These are phyloP conservation scores for Pygocentrus nattereri DNA, from an alignment of 2,797 vertebrate genomes.

Conservation along the genomic window DNA sequence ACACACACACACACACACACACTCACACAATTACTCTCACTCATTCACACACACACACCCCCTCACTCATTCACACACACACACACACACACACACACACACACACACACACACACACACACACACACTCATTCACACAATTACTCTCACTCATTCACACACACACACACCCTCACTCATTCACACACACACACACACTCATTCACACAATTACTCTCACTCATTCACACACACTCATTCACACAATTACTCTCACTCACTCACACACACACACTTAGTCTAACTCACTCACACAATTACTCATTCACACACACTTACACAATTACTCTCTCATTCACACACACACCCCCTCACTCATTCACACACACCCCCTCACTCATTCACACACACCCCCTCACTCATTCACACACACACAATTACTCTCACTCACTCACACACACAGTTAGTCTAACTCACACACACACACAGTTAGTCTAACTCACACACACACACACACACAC, in stretches of 20 bases:
- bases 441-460: conserved; percentile 38
- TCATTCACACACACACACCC: conserved; percentile 23
- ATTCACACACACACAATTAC: conserved; percentile 36
- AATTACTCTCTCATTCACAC: too few species aligned
- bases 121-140: too few species aligned
- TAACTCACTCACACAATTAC: conserved; percentile 30
- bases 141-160: too few species aligned
- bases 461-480: conserved; percentile 31
- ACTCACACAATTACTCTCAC: too few species aligned
- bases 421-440: conserved; percentile 20
- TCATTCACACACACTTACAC: conserved; percentile 26
- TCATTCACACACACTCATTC: conserved; percentile 35
- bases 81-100: conserved; percentile 33
- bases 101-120: conserved; percentile 35
- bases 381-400: conserved; percentile 27
- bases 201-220: too few species aligned
- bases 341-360: too few species aligned
- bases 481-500: conserved; percentile 32
- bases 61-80: conserved; percentile 24
- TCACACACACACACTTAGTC: conserved; percentile 27
- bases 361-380: conserved; percentile 28
- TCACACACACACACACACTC: conserved; percentile 26
- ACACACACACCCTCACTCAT: conserved; percentile 34
- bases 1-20: conserved; percentile 33
- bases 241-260: conserved; percentile 33